A percentile compares a stretch with the other conserved stretches of the same genome.
phyloP scores from a whole-genome alignment of 2,888 invertebrate species.

The Lasioglossum oenotherae region DNA sequence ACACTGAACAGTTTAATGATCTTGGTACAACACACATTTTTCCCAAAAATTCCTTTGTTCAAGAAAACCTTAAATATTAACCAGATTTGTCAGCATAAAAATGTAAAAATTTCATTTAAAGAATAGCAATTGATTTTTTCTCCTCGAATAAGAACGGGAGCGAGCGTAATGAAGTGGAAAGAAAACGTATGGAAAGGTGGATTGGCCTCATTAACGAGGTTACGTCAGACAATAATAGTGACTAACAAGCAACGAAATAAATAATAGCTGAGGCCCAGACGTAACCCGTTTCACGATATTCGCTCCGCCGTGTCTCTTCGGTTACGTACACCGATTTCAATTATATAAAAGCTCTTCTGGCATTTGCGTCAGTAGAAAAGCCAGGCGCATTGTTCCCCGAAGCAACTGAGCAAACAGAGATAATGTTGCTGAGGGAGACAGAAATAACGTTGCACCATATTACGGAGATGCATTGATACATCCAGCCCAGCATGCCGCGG shows the following conservation, averaged over 20 bases:
- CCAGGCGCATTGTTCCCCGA: neutral
- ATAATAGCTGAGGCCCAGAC: neutral
- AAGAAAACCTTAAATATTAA: no score
- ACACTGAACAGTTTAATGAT: no score
- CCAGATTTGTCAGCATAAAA: neutral
- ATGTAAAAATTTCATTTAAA: neutral
- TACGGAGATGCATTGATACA: neutral
- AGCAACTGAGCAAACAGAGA: slow-evolving; percentile 9
- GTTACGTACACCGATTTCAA: slow-evolving; percentile 6
- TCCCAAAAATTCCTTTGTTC: no score
- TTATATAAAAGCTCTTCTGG: slow-evolving; percentile 8
- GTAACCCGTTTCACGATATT: neutral
- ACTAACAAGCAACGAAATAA: neutral
- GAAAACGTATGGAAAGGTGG: neutral
- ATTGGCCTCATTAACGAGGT: neutral
- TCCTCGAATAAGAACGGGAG: neutral
- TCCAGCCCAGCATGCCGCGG: neutral
- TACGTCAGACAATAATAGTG: neutral
- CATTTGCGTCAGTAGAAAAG: neutral
- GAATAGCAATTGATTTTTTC: neutral
- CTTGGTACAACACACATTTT: no score
- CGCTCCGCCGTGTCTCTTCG: neutral
- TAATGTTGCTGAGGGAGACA: neutral
- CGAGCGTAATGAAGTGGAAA: neutral
- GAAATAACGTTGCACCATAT: neutral